Base-by-base conservation (phyloP, 2,888 invertebrate species). In the Phengaris arion region DNA sequence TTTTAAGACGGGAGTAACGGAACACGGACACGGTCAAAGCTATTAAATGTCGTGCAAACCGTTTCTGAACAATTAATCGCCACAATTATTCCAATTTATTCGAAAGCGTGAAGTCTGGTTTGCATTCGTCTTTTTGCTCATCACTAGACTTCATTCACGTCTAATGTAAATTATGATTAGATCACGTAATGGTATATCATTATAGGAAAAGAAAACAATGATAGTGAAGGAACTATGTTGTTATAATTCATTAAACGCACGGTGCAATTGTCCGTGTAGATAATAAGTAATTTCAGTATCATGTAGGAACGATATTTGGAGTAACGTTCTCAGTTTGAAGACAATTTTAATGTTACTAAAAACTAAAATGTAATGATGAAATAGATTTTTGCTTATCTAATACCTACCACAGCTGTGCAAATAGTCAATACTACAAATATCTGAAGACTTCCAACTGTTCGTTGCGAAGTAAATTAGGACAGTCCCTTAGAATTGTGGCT, bases 21-120 rank as follows among this genome's bases (percentile, higher is more conserved):
- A 69, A 48, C 48, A n/a, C 70, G 6, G 70, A 70, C 70, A 54
- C 72, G 72, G 72, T 72, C 72, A 72, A 72, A 72, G 72, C 35
- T 52, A 72, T 72, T 54, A 35, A 52, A 72, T 52, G 69, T 69
- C 69, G 72, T 72, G 72, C 72, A 74, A 70, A 74, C 74, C 59
- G 22, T 73, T 75, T 73, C 76, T 59, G 68, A 77, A 78, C 75
- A 78, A 79, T 79, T 79, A 79, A 78, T 76, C 76, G 78, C 76
- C 77, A 78, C 79, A 74, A 79, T 78, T 77, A 78, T 76, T 78
- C 77, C 77, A 77, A 80, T 80, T 80, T 78, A 76, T 77, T 75
- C 76, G 80, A 80, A 80, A 80, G 80, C 80, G 80, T 80, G 80
- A 76, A 80, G 76, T 75, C 77, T 76, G 76, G 75, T 77, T 79